Conservation (phyloP, 2,888 invertebrate species). For the Caenorhabditis plicata region DNA sequence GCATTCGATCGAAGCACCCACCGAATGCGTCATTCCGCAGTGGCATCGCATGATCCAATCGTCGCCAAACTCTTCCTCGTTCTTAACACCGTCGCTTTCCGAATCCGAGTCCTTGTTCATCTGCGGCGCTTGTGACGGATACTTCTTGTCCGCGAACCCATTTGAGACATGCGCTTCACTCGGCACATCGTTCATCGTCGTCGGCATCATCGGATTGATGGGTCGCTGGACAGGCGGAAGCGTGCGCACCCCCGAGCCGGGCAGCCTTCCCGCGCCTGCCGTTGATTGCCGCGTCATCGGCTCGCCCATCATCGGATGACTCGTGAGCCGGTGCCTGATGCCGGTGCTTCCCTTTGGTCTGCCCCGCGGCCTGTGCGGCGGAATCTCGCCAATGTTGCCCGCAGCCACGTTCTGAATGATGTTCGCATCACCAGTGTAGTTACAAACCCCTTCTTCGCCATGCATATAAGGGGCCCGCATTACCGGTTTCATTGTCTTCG, state of each 20-base stretch:
- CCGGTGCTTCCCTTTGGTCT: conserved; percentile 15
- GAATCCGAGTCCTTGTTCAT: conserved; percentile 18
- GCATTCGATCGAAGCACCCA: conserved; percentile 16
- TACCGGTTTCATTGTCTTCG: no score
- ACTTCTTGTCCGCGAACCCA: no score
- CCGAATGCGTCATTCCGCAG: conserved; percentile 22
- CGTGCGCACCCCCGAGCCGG: conserved; percentile 25
- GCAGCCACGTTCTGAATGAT: no score
- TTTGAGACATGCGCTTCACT: no score
- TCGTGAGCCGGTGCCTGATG: neutral
- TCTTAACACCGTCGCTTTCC: conserved; percentile 14
- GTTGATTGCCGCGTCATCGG: no score
- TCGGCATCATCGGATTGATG: neutral
- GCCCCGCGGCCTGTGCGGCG: conserved; percentile 14
- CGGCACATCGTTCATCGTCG: neutral
- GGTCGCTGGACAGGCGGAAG: conserved; percentile 2
- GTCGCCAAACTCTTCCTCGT: conserved; percentile 1
- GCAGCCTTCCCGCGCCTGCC: no score
- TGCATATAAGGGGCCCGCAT: no score
- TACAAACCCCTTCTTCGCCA: neutral
- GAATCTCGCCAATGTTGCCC: no score
- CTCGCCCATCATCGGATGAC: neutral
- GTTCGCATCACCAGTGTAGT: no score
- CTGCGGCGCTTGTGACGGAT: neutral
- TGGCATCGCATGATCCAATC: conserved; percentile 29